A percentile compares a stretch with the other conserved stretches of the same genome.
Conservation (phyloP, 2,888 invertebrate species). For the Nymphalis polychloros region DNA sequence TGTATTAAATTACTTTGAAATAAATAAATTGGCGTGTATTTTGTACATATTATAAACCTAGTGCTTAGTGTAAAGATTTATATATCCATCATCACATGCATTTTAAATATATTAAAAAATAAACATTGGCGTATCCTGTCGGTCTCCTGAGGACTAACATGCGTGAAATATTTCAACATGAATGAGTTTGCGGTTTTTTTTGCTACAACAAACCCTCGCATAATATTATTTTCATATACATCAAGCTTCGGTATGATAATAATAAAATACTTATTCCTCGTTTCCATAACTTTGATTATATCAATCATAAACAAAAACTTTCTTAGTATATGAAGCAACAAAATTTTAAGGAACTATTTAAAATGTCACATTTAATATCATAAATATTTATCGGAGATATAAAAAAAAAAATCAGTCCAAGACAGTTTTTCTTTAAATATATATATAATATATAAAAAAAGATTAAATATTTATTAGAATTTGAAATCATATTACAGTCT, state of each 20-base stretch:
- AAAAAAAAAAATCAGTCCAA: too few species aligned
- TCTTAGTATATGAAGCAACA: too few species aligned
- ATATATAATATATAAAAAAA: too few species aligned
- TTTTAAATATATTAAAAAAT: constrained; percentile 12
- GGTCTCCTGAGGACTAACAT: constrained; percentile 22
- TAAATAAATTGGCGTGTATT: neutral
- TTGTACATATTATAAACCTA: neutral
- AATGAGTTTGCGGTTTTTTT: constrained; percentile 27
- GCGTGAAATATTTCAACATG: constrained; percentile 29
- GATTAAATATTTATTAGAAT: too few species aligned
- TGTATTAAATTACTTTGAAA: neutral
- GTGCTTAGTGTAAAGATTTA: neutral
- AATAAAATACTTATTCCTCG: constrained; percentile 12
- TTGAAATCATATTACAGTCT: too few species aligned
- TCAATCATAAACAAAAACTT: too few species aligned
- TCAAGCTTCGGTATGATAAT: constrained; percentile 14
- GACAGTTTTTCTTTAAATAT: too few species aligned
- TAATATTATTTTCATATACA: constrained; percentile 27
- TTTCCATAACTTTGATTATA: constrained; percentile 3
- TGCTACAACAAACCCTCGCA: constrained; percentile 8
- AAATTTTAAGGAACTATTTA: too few species aligned
- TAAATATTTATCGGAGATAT: too few species aligned
- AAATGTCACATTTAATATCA: too few species aligned
- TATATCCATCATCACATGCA: neutral
- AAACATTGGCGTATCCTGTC: constrained; percentile 5